Evolutionary conservation across 2,113 vertebrate species (phyloP), one percentile per base, ranked within the genome.

Genomic region (Laticauda colubrina): DNA sequence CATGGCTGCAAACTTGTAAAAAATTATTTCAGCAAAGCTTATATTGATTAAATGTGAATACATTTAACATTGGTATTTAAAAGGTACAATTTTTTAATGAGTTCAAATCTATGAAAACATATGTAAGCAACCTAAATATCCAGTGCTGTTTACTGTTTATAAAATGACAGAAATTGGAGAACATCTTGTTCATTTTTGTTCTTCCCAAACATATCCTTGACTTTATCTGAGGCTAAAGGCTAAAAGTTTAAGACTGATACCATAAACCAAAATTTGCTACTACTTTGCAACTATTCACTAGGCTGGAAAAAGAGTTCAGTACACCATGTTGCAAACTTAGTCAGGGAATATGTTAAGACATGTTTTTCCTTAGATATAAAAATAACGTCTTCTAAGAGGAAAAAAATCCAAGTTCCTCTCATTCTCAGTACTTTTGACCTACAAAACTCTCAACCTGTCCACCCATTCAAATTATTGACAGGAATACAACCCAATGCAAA

Each of bases 321-420:
- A 24, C 26, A 39, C 18, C 59, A 57, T 26, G 3, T 90, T 89
- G 26, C 59, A 59, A 96, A 90, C 43, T 85, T 93, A 94, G 91
- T 18, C 45, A 85, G 94, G 89, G 92, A 91, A 75, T 88, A 39
- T 94, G 97, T 95, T 95, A 95, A 94, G 96, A 93, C 97, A 96
- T 96, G 96, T 90, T 94, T 92, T 94, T 55, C 55, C 91, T 87
- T 85, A 93, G 92, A 93, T 90, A 95, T 88, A 92, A 95, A 96
- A 94, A 94, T 86, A 56, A 26, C 87, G 57, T 95, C 89, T n/a
- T 89, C n/a, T 18, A 57, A 86, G 56, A 18, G 26, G 7, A 48
- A 94, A 85, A 88, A 59, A 54, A 87, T 81, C 57, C 88, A 94
- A 92, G 81, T 86, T 75, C 75, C 57, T 45, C 54, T 91, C 48